phyloP scores from a whole-genome alignment of 2,113 vertebrate species.

The Xyrauchen texanus region DNA sequence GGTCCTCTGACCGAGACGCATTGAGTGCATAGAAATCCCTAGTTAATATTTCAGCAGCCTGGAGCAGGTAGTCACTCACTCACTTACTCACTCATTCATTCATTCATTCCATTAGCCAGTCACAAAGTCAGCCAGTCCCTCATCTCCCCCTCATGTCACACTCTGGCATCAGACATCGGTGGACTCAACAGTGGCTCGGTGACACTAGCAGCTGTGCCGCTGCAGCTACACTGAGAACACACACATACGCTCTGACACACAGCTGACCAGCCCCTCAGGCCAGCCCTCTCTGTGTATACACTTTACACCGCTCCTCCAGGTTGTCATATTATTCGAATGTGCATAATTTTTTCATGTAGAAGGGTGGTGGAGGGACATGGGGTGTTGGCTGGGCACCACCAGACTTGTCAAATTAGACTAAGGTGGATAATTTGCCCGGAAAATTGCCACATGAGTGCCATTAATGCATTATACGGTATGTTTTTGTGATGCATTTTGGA shows the following conservation, averaged over 20 bases:
- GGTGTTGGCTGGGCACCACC: slow-evolving; percentile 16
- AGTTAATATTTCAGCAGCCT: slow-evolving; percentile 64
- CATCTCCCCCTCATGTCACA: slow-evolving; percentile 1
- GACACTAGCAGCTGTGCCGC: slow-evolving; percentile 60
- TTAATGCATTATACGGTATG: background rate
- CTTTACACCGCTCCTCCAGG: background rate
- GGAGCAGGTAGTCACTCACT: slow-evolving; percentile 68
- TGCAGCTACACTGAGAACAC: slow-evolving; percentile 43
- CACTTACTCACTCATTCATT: slow-evolving; percentile 65
- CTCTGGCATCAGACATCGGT: slow-evolving; percentile 23
- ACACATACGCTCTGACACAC: background rate
- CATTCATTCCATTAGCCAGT: background rate
- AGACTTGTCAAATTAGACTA: slow-evolving; percentile 15
- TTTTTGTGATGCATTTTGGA: background rate
- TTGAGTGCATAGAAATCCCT: slow-evolving; percentile 60
- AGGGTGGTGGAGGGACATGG: background rate
- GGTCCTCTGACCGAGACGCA: slow-evolving; percentile 56
- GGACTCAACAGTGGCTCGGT: slow-evolving; percentile 64
- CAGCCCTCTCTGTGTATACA: background rate
- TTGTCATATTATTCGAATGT: background rate
- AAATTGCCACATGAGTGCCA: background rate
- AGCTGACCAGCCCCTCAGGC: slow-evolving; percentile 8
- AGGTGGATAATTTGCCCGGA: background rate
- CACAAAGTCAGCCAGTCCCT: background rate
- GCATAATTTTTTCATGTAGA: background rate